A percentile compares a stretch with the other conserved stretches of the same genome.
Evolutionary conservation across 2,113 vertebrate genomes (phyloP).

Genomic region (Arizona elegans): DNA sequence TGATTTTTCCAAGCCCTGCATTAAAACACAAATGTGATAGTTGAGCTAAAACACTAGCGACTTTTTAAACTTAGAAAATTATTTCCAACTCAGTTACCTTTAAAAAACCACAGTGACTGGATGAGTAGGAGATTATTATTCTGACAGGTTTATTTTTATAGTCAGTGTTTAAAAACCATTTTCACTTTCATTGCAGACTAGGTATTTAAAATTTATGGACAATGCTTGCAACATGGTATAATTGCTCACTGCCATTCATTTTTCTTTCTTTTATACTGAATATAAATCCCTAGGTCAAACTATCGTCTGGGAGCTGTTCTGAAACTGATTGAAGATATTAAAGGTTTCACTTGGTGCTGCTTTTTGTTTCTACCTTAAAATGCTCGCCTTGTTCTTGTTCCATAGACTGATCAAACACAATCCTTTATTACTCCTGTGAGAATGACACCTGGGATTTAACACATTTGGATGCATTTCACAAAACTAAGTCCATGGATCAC

Average conservation of each 20-base stretch:
- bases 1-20: not conserved
- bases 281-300: not conserved
- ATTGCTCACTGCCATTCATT: not conserved
- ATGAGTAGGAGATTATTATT: not conserved
- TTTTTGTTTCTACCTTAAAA: not conserved
- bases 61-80: constrained; percentile 16
- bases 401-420: not conserved
- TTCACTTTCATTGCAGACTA: not conserved
- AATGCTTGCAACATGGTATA: not conserved
- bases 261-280: constrained; percentile 1
- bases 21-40: not conserved
- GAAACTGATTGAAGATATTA: not conserved
- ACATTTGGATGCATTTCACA: not conserved
- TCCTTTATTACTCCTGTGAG: not conserved
- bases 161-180: not conserved
- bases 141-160: not conserved
- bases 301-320: not conserved
- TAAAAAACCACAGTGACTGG: not conserved
- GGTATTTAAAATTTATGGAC: constrained; percentile 20
- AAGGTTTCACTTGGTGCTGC: not conserved
- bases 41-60: not conserved
- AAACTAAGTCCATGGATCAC: not conserved
- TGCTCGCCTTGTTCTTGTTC: not conserved
- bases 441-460: not conserved
- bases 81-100: not conserved